phyloP scores from a whole-genome alignment of 2,888 invertebrate species.

The Nasonia oneida region DNA sequence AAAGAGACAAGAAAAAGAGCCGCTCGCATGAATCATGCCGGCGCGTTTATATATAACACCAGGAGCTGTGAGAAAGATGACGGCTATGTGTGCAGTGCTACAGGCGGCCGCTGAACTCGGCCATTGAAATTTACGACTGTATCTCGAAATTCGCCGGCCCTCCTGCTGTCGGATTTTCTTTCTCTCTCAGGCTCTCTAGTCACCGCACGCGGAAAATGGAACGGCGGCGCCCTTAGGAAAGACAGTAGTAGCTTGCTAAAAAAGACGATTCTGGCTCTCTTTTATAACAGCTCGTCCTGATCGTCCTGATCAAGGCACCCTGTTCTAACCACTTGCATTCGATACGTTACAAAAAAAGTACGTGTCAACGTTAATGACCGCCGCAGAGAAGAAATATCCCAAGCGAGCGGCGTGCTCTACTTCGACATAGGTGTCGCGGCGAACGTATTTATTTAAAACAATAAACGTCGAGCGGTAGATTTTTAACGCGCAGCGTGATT shows the following conservation, averaged over 20 bases:
- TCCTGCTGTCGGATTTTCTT: constrained; percentile 34
- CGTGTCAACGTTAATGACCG: constrained; percentile 29
- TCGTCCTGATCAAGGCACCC: too few relatives aligned
- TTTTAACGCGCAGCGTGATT: background rate
- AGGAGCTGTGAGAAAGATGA: background rate
- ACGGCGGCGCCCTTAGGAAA: background rate
- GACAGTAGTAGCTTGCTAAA: background rate
- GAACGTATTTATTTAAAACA: constrained; percentile 23
- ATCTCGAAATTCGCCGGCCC: constrained; percentile 31
- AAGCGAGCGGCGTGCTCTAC: background rate
- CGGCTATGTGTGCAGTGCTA: background rate
- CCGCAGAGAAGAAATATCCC: background rate
- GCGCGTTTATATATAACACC: background rate
- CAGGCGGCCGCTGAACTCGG: constrained; percentile 11
- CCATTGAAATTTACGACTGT: constrained; percentile 46
- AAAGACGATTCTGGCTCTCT: background rate
- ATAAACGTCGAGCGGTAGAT: background rate
- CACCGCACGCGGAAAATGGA: constrained; percentile 20
- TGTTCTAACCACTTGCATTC: too few relatives aligned
- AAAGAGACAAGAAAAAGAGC: background rate
- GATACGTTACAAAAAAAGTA: background rate
- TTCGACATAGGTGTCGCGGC: background rate
- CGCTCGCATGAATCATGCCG: background rate
- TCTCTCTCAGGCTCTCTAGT: background rate
- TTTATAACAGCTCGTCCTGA: too few relatives aligned